Base-by-base conservation (phyloP, 2,797 vertebrate genomes). In the Trematomus bernacchii region DNA sequence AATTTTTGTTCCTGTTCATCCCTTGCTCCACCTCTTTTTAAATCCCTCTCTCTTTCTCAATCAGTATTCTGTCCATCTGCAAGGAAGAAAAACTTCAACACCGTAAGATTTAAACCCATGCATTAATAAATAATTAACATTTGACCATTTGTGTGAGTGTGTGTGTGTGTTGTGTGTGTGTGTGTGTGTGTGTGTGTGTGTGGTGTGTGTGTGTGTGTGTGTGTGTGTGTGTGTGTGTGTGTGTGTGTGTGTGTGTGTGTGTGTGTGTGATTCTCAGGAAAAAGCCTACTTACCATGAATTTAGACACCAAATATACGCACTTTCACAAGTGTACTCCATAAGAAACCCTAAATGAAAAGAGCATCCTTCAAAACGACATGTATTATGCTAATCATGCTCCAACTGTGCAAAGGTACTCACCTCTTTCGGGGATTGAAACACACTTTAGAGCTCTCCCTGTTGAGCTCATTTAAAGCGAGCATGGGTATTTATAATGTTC, bases 81-180 rank as follows among this genome's bases (percentile, higher is more conserved):
- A 60, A 67, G 77, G 59, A 65, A 82, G 66, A 80, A 55, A 70
- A 78, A 79, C 65, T 85, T 81, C 53, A 74, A 15, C 79, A 76
- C 27, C 27, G 6, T 27, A 67, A 88, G 80, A 87, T 88, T 87
- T 76, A 84, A 85, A 77, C 33, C 71, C 12, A 53, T 62, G 71
- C 87, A 88, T 88, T 80, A 87, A 83, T 82, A 84, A 90, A 86
- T 84, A 68, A 83, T 90, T 86, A 85, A 84, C 80, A 83, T 88
- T 86, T 90, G 80, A 84, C 88, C 74, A 68, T 37, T 37, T 37
- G 33, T 37, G 33, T 55, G 43, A 68, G 71, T 46, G 54, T 52
- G 67, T 15, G n/a, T 58, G 53, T 40, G 53, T 59, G 43, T 33
- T 21, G 3, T 21, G 67, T 37, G 53, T 18, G 51, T 52, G 30